These are phyloP conservation scores for Campylorhamphus procurvoides DNA, from an alignment of 2,113 vertebrate species.

Conservation along the genomic window DNA sequence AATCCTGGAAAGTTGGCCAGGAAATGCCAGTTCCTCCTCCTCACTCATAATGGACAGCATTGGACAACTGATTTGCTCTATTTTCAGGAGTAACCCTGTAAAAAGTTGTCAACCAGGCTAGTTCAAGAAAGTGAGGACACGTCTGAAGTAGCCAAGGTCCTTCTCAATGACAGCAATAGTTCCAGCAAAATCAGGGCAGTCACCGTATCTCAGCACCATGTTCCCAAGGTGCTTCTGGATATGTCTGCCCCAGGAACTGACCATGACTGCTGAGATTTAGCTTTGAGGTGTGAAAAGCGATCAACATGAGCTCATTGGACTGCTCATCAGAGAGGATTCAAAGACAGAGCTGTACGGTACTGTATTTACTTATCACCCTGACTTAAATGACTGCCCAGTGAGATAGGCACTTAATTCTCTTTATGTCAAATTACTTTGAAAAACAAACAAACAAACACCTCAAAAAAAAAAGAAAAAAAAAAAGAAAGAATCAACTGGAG, in stretches of 20 bases:
- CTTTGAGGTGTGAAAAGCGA: neutral
- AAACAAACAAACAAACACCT: too few relatives aligned
- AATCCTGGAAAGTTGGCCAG: neutral
- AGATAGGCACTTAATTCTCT: neutral
- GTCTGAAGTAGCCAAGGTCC: neutral
- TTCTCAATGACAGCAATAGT: neutral
- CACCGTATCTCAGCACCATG: fast-evolving
- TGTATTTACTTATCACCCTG: neutral
- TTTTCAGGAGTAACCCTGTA: neutral
- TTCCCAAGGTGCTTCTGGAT: neutral
- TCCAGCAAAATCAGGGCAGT: neutral
- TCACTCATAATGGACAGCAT: neutral
- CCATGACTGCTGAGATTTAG: neutral
- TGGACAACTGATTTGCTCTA: fast-evolving
- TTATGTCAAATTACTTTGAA: neutral
- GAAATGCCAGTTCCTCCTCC: neutral
- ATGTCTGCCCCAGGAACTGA: neutral
- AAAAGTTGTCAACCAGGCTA: neutral
- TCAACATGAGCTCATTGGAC: neutral
- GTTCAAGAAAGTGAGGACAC: neutral
- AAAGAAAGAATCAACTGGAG: neutral
- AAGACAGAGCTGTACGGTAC: neutral
- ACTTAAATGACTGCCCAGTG: neutral
- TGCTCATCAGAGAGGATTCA: fast-evolving
- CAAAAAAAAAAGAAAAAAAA: too few relatives aligned